A percentile compares a stretch with the other conserved stretches of the same genome.
Evolutionary conservation across 2,113 vertebrate species (phyloP).

Genomic region (Uropsilus gracilis): DNA sequence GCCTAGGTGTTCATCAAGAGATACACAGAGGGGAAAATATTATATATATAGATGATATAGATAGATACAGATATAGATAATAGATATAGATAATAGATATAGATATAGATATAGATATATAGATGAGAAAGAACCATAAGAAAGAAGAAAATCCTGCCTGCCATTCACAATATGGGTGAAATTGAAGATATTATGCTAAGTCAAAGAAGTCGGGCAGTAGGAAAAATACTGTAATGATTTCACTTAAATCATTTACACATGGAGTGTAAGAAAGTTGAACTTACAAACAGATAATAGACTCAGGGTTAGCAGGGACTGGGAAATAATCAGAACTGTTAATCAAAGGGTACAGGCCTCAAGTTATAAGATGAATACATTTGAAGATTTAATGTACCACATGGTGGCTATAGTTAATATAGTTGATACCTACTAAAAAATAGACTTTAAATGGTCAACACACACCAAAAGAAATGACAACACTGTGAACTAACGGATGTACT

Average conservation of each 20-base stretch:
- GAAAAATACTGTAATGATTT: not conserved
- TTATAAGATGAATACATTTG: not conserved
- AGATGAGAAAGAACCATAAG: no score
- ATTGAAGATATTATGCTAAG: not conserved
- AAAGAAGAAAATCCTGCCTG: not conserved
- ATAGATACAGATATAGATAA: no score
- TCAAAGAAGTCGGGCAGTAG: not conserved
- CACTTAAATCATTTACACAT: not conserved
- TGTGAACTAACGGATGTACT: not conserved
- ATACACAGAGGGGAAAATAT: not conserved
- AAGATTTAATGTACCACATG: not conserved
- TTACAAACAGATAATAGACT: not conserved
- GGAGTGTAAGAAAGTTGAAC: not conserved
- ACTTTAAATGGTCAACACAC: not conserved
- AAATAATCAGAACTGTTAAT: not conserved
- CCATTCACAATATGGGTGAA: not conserved
- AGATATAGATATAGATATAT: not conserved
- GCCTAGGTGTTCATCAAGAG: not conserved
- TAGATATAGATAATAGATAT: no score
- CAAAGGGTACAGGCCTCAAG: not conserved
- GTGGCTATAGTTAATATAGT: not conserved
- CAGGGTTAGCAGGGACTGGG: not conserved
- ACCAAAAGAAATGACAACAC: no score
- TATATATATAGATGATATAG: not conserved
- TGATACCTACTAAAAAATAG: not conserved